Base-by-base conservation (phyloP, 1,140 invertebrate species). In the Pseudomyrmex dendroicus region DNA sequence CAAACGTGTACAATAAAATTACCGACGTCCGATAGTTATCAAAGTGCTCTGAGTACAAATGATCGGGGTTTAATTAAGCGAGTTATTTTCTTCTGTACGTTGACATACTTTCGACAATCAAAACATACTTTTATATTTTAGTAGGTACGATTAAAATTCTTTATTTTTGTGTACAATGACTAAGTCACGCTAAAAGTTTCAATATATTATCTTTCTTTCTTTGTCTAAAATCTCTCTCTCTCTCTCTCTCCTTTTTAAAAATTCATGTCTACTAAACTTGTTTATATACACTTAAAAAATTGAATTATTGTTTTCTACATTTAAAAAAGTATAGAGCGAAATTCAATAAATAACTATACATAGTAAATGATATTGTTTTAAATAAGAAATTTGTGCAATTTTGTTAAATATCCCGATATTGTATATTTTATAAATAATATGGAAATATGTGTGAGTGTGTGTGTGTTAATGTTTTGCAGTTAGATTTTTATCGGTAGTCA, bases 1-100 rank as follows among this genome's bases (percentile, higher is more conserved):
- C 25, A 66, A 78, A 68, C 50, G 35, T 57, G n/a, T 44, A 46
- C 52, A 70, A 70, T 70, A 78, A 48, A 59, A 78, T 78, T 57
- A 15, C 35, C 25, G 15, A 17, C n/a, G 9, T 12, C 9, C 22
- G 44, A 70, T 70, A 12, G 17, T 72, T 59, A 80, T 80, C 66
- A 50, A 78, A 78, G 44, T 70, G 10, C 22, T 17, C 1, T 20
- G 17, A 25, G 5, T 35, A 35, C 52, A 12, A 13, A 78, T 78
- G 70, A 78, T 72, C 46, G 64, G 7, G 8, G 35, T 72, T 72
- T 80, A 80, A 72, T 70, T 80, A 48, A 72, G 17, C 64, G 54
- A 13, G 46, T 80, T 70, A 35, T 20, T 59, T 50, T 35, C 12
- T 56, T 70, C 8, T 15, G 44, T 13, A 12, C 0, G 17, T 62